These are phyloP conservation scores for Ctenopoma multispine DNA, from an alignment of 2,797 vertebrate species.

Conservation along the genomic window DNA sequence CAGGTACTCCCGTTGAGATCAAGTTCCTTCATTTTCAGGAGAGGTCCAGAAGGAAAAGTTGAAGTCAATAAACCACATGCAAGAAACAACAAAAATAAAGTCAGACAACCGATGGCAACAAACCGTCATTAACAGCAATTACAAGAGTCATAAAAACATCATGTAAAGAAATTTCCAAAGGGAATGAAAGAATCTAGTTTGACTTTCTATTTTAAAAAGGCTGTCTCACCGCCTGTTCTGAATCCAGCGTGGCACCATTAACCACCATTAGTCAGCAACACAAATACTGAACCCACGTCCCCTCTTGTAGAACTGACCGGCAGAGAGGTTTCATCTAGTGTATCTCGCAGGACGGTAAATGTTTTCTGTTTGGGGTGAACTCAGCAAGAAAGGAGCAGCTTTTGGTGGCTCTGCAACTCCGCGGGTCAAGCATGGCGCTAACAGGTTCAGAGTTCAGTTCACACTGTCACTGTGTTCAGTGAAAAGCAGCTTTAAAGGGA, in stretches of 20 bases:
- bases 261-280: constrained; percentile 52
- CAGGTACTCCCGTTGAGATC: background rate
- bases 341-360: constrained; percentile 8
- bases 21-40: background rate
- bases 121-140: constrained; percentile 50
- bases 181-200: constrained; percentile 19
- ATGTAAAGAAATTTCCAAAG: constrained; percentile 25
- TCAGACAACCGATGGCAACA: constrained; percentile 35
- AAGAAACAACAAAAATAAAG: constrained; percentile 19
- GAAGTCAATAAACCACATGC: constrained; percentile 14
- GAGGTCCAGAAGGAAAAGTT: constrained; percentile 7
- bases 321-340: constrained; percentile 15
- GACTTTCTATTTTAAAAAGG: constrained; percentile 37
- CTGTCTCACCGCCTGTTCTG: constrained; percentile 16
- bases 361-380: background rate
- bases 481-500: constrained; percentile 24
- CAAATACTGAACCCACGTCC: constrained; percentile 10
- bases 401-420: background rate
- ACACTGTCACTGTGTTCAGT: constrained; percentile 7
- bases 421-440: constrained; percentile 8
- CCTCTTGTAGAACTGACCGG: constrained; percentile 10
- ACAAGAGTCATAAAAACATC: constrained; percentile 42
- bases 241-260: constrained; percentile 45
- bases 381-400: background rate
- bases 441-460: constrained; percentile 25